Base-by-base conservation (phyloP, 2,888 invertebrate genomes). In the Diogma glabrata region DNA sequence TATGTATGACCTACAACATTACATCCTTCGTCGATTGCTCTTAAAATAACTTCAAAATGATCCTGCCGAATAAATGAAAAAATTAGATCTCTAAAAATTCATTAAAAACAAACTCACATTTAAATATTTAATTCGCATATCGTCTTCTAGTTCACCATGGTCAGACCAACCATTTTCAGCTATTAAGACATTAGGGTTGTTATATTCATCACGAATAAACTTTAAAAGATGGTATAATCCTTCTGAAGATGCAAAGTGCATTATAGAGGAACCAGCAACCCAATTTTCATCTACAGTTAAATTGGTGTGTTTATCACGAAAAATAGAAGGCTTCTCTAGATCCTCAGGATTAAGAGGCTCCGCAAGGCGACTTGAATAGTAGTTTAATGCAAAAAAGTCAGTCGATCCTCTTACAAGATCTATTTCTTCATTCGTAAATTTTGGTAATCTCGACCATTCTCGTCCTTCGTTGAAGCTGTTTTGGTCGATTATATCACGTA, bases 101-200 rank as follows among this genome's bases (percentile, higher is more conserved):
- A n/a, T n/a, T n/a, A n/a, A n/a, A n/a, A n/a, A n/a, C 6, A 78
- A 60, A 54, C 77, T 74, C 8, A 33, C 23, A n/a, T 24, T 51
- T 12, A 54, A 49, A n/a, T 54, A 56, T 14, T 28, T 26, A n/a
- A 53, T 51, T 22, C 75, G 61, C 3, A 66, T 66, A n/a, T 58
- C 48, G 1, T 58, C 50, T 36, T 74, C 69, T n/a, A 65, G 23
- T 1, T 49, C 43, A 2, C 56, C 56, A 17, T 33, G 57, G 12
- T 70, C 73, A 0, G 72, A 68, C 57, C 67, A 75, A 1, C 78
- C 78, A 57, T 77, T 78, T 57, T 79, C 79, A 0, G 73, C 73
- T 17, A 78, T 72, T 58, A 75, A 61, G 9, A 78, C 67, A 20
- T 63, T 63, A 10, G 28, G 19, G 28, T 47, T 47, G 12, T 47